Evolutionary conservation across 2,888 invertebrate species (phyloP).

Genomic region (Pristionchus entomophagus): DNA sequence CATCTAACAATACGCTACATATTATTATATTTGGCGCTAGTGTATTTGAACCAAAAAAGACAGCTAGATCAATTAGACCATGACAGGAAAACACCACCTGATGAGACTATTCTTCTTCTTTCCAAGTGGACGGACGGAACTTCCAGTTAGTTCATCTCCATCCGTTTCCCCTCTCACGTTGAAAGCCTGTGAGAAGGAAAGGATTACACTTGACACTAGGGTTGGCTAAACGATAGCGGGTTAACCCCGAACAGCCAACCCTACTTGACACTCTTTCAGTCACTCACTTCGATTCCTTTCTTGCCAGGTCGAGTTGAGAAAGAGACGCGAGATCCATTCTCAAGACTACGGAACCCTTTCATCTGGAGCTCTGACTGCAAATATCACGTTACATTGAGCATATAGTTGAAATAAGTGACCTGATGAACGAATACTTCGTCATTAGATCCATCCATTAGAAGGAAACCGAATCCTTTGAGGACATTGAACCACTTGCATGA

Average conservation of each 20-base stretch:
- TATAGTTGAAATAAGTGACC: neutral
- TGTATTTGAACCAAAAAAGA: neutral
- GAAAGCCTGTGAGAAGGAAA: slow-evolving; percentile 83
- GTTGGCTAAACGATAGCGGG: too few species aligned
- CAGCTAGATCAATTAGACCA: neutral
- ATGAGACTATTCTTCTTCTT: slow-evolving; percentile 89
- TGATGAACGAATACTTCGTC: slow-evolving; percentile 95
- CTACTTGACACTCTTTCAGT: neutral
- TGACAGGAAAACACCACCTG: slow-evolving; percentile 81
- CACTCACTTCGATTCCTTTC: slow-evolving; percentile 30
- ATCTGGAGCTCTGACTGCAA: slow-evolving; percentile 90
- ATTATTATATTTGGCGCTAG: neutral
- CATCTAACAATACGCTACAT: slow-evolving; percentile 78
- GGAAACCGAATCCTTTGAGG: slow-evolving; percentile 94
- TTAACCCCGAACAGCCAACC: too few species aligned
- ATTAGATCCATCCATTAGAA: slow-evolving; percentile 90
- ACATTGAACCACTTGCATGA: slow-evolving; percentile 86
- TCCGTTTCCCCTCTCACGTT: slow-evolving; percentile 90
- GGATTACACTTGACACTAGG: slow-evolving; percentile 82
- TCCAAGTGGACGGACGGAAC: slow-evolving; percentile 86
- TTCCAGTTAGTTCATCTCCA: slow-evolving; percentile 87
- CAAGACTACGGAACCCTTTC: slow-evolving; percentile 89
- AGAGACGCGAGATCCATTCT: slow-evolving; percentile 90
- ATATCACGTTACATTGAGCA: neutral
- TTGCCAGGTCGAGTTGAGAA: slow-evolving; percentile 82